Base-by-base conservation (phyloP, 2,888 invertebrate species). In the Leucoma salicis region DNA sequence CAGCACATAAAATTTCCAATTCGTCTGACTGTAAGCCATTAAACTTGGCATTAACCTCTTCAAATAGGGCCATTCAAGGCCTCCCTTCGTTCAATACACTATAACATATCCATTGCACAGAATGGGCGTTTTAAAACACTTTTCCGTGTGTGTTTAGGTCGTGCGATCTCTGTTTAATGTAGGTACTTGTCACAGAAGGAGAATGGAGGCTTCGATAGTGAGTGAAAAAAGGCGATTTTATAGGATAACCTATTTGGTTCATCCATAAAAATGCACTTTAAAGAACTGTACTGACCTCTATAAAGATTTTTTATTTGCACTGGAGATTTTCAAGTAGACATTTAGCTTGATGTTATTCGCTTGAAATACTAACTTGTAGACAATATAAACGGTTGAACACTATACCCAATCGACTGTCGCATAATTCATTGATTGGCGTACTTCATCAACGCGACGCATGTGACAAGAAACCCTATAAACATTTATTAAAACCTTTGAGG, bases 81-180 rank as follows among this genome's bases (percentile, higher is more conserved):
- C 49, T 35, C 56, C 64, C 55, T 60, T 47, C 52, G 38, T 59
- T 54, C 59, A 57, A 62, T 64, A 61, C 69, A 66, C 66, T 63
- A 49, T 62, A 67, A 72, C 68, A 63, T 64, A 70, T 63, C 69
- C 73, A 71, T 75, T 70, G 52, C 61, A 46, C 57, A 47, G 64
- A 72, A 70, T 71, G 70, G 70, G 55, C 63, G 63, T 71, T 80
- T 77, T 75, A 78, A 79, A 80, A 79, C 76, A 78, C 74, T 80
- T 78, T 74, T 65, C 69, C 73, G 71, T 78, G 74, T 78, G 74
- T 79, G 74, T 75, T 78, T 74, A 77, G 76, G 75, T 57, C 57
- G 53, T 45, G 54, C 59, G 53, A 61, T 62, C 61, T 57, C 48
- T 57, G 44, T 57, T 56, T 55, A 60, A 66, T 56, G 61, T n/a